phyloP scores from a whole-genome alignment of 2,113 vertebrate species.

The Xerus inauris region DNA sequence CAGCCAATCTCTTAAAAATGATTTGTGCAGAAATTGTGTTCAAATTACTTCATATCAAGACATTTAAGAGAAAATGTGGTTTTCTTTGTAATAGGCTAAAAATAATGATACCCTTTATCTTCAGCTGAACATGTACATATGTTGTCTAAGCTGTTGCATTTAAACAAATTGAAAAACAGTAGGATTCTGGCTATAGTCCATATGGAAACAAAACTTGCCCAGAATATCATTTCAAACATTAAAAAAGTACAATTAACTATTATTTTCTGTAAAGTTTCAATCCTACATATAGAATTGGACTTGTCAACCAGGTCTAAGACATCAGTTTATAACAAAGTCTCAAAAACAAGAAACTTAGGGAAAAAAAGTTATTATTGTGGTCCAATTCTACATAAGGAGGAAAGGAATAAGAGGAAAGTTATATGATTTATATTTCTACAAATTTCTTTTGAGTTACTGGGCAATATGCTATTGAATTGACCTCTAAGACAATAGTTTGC shows the following conservation, averaged over 20 bases:
- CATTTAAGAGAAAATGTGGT: constrained; percentile 80
- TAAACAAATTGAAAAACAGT: constrained; percentile 83
- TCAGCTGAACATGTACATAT: constrained; percentile 76
- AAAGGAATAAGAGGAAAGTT: background rate
- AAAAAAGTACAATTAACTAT: constrained; percentile 69
- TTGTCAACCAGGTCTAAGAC: constrained; percentile 40
- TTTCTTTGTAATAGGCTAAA: constrained; percentile 80
- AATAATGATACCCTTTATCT: constrained; percentile 81
- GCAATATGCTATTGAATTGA: background rate
- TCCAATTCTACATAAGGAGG: constrained; percentile 17
- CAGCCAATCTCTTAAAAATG: constrained; percentile 84
- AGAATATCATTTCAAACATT: constrained; percentile 67
- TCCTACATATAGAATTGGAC: background rate
- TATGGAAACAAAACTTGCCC: constrained; percentile 74
- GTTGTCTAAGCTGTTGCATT: constrained; percentile 78
- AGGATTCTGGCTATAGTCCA: constrained; percentile 72
- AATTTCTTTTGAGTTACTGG: constrained; percentile 33
- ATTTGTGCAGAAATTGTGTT: constrained; percentile 85
- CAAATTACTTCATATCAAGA: constrained; percentile 84
- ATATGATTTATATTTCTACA: constrained; percentile 1
- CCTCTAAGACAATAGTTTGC: background rate
- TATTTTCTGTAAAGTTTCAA: constrained; percentile 65
- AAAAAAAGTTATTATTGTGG: background rate
- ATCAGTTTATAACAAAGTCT: constrained; percentile 46
- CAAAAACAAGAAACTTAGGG: constrained; percentile 20